Evolutionary conservation across 2,113 vertebrate genomes (phyloP).

Genomic region (Syrmaticus mikado): DNA sequence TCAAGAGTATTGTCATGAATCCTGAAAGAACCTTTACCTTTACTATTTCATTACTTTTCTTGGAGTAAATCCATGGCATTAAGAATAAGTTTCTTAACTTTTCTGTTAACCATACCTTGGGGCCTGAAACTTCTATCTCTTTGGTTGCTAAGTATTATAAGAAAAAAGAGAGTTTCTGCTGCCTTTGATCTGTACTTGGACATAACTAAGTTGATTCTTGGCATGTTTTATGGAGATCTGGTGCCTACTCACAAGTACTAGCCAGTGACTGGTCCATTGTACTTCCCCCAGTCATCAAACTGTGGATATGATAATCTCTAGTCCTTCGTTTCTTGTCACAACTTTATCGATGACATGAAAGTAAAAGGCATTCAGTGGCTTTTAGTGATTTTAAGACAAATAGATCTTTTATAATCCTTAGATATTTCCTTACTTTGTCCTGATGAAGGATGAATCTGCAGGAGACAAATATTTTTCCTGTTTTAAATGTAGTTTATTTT

Average conservation of each 20-base stretch:
- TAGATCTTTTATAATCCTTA: not conserved
- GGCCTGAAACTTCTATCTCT: fast-evolving
- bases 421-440: not conserved
- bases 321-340: not conserved
- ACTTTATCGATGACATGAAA: fast-evolving
- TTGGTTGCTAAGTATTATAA: fast-evolving
- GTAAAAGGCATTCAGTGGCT: not conserved
- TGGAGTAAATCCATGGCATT: fast-evolving
- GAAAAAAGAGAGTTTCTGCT: not conserved
- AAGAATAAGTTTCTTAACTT: not conserved
- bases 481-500: not conserved
- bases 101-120: fast-evolving
- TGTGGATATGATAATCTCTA: not conserved
- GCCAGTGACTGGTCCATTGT: not conserved
- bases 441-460: not conserved
- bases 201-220: not conserved
- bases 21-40: not conserved
- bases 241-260: not conserved
- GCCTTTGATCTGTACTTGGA: not conserved
- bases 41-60: not conserved
- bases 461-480: not conserved
- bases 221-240: not conserved
- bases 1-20: not conserved
- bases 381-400: not conserved
- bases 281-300: not conserved